Evolutionary conservation across 2,888 invertebrate species (phyloP).

Genomic region (Blera fallax): DNA sequence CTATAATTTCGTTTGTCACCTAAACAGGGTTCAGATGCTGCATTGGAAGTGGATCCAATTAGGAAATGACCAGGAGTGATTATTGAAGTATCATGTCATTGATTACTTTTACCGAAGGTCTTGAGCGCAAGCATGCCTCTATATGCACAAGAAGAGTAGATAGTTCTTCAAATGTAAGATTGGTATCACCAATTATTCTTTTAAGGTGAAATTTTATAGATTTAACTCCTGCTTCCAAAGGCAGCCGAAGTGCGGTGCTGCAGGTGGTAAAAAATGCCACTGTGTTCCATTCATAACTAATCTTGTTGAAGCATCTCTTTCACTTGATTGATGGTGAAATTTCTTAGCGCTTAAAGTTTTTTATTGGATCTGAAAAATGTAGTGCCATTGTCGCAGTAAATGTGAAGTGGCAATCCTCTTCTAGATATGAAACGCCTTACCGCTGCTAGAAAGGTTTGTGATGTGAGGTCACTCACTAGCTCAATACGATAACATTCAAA

Average conservation of each 20-base stretch:
- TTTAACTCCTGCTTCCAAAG: slow-evolving; percentile 75
- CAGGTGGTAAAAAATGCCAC: slow-evolving; percentile 77
- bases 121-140: slow-evolving; percentile 75
- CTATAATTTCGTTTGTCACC: slow-evolving; percentile 59
- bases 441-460: background rate
- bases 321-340: background rate
- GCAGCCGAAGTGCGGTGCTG: slow-evolving; percentile 76
- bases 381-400: background rate
- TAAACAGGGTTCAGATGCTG: slow-evolving; percentile 45
- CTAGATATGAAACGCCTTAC: background rate
- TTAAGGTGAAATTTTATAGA: slow-evolving; percentile 75
- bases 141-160: slow-evolving; percentile 74
- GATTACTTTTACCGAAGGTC: slow-evolving; percentile 72
- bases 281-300: background rate
- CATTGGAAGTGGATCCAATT: background rate
- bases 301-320: background rate
- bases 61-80: slow-evolving; percentile 35
- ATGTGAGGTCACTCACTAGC: background rate
- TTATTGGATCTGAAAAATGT: background rate
- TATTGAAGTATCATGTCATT: slow-evolving; percentile 57
- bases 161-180: slow-evolving; percentile 75
- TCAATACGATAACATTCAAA: background rate
- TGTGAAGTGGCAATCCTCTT: background rate
- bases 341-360: background rate
- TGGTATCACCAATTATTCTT: slow-evolving; percentile 70